Evolutionary conservation across 2,797 vertebrate species (phyloP).

Genomic region (Taeniopygia guttata): DNA sequence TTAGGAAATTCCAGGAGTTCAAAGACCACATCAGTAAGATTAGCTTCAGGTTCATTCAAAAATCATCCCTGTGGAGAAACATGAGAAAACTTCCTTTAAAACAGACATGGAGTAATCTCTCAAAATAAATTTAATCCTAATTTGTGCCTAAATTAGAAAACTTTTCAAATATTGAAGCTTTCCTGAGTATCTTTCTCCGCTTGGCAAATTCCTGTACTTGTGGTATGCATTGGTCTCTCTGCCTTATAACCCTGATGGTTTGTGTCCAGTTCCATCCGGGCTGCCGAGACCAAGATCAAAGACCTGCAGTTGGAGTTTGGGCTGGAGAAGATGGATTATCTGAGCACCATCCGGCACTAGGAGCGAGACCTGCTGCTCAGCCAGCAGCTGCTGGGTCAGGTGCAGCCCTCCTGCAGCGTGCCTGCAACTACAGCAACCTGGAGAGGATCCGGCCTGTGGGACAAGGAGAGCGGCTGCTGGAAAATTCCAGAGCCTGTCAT

Average conservation of each 20-base stretch:
- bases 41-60: neutral
- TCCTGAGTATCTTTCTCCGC: neutral
- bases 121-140: neutral
- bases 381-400: slow-evolving; percentile 83
- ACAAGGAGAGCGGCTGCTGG: slow-evolving; percentile 84
- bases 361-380: slow-evolving; percentile 82
- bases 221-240: fast-evolving
- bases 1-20: neutral
- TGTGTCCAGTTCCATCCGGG: slow-evolving; percentile 80
- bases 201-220: neutral
- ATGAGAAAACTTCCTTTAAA: neutral
- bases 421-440: slow-evolving; percentile 91
- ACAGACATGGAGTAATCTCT: neutral
- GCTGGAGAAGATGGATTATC: slow-evolving; percentile 85
- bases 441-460: slow-evolving; percentile 84
- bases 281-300: slow-evolving; percentile 86
- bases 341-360: slow-evolving; percentile 81
- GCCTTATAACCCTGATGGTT: neutral
- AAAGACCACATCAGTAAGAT: neutral
- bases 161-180: neutral
- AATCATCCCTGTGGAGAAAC: neutral
- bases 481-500: slow-evolving; percentile 83
- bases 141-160: neutral
- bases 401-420: slow-evolving; percentile 80
- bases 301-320: slow-evolving; percentile 89